phyloP scores from a whole-genome alignment of 1,140 invertebrate genomes.

The Limonius californicus region DNA sequence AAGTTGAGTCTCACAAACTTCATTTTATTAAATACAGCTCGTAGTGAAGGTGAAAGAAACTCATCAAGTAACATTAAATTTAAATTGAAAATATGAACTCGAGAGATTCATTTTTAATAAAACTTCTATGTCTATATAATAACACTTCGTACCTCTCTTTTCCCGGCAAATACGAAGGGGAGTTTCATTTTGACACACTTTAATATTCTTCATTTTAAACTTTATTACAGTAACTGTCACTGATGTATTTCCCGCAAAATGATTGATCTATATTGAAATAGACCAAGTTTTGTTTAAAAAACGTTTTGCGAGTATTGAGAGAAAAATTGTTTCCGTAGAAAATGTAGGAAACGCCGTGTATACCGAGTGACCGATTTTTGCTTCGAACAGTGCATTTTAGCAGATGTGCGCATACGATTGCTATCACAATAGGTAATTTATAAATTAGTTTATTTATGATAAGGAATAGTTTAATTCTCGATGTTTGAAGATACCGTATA shows the following conservation, averaged over 20 bases:
- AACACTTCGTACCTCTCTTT: conserved; percentile 5
- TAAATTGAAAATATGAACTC: conserved; percentile 11
- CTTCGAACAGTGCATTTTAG: no score
- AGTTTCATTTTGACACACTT: conserved; percentile 8
- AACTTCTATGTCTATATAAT: conserved; percentile 7
- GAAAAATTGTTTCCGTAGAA: neutral
- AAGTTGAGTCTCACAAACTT: neutral
- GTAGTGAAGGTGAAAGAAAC: neutral
- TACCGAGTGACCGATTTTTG: no score
- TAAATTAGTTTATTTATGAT: no score
- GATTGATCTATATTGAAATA: conserved; percentile 7
- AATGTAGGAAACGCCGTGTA: no score
- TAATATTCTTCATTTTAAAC: conserved; percentile 11
- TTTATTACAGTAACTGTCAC: conserved; percentile 10
- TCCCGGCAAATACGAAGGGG: neutral
- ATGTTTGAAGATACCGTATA: no score
- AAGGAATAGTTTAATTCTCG: no score
- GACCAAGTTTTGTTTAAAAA: conserved; percentile 2
- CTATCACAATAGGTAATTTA: no score
- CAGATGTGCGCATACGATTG: no score
- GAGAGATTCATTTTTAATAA: conserved; percentile 8
- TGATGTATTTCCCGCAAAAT: conserved; percentile 5
- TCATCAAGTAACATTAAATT: neutral
- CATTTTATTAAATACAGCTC: neutral
- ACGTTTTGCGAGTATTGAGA: neutral